phyloP scores from a whole-genome alignment of 2,888 invertebrate species.

The Folsomia manolachei region DNA sequence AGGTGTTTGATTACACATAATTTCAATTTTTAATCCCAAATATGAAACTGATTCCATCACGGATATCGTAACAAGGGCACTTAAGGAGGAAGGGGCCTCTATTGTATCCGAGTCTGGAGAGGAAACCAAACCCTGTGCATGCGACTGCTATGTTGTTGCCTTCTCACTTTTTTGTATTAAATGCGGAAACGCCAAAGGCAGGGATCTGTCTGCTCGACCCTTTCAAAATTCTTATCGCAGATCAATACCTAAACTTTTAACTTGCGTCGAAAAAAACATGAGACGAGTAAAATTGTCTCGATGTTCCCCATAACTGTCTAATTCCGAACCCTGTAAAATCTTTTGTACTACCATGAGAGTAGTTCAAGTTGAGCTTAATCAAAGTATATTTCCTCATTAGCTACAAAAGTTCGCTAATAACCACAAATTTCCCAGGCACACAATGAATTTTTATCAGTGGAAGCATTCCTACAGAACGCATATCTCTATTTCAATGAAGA shows the following conservation, averaged over 20 bases:
- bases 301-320: neutral
- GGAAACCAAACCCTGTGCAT: slow-evolving; percentile 3
- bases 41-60: neutral
- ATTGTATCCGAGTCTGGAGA: neutral
- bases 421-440: neutral
- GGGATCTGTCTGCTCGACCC: neutral
- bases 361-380: too few species aligned
- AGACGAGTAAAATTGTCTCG: neutral
- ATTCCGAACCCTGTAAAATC: too few species aligned
- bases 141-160: too few species aligned
- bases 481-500: neutral
- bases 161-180: neutral
- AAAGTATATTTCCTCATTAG: too few species aligned
- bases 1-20: slow-evolving; percentile 21
- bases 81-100: neutral
- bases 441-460: slow-evolving; percentile 23
- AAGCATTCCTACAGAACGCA: slow-evolving; percentile 17
- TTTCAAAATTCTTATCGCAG: neutral
- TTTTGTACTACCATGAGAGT: too few species aligned
- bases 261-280: too few species aligned
- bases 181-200: neutral
- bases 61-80: neutral
- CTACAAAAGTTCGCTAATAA: too few species aligned
- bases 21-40: slow-evolving; percentile 19
- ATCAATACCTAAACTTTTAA: too few species aligned